Conservation (phyloP, 2,113 vertebrate species). For the Sebastes fasciatus region DNA sequence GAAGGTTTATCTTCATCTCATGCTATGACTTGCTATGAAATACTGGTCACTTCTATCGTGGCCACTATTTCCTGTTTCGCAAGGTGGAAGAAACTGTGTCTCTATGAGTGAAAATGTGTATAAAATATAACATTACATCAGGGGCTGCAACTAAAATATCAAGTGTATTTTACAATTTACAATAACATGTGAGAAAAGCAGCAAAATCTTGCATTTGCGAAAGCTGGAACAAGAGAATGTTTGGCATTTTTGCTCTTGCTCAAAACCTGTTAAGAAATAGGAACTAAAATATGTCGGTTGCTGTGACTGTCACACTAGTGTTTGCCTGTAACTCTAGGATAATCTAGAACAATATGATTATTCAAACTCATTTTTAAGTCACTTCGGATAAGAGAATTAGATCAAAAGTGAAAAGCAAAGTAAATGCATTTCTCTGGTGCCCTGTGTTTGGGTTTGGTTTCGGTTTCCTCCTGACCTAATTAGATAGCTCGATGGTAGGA, state of each 20-base stretch:
- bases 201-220: background rate
- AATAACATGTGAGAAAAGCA: background rate
- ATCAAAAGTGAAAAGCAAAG: background rate
- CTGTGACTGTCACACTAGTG: background rate
- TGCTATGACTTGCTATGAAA: background rate
- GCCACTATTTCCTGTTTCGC: background rate
- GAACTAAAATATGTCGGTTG: background rate
- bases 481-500: background rate
- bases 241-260: background rate
- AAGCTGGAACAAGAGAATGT: background rate
- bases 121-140: background rate
- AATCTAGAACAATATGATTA: background rate
- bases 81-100: background rate
- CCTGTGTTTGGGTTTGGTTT: slow-evolving; percentile 34
- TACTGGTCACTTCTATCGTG: background rate
- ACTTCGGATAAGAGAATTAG: background rate
- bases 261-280: background rate
- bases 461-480: slow-evolving; percentile 45
- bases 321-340: background rate
- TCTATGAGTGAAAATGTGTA: background rate
- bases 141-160: background rate
- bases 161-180: no score
- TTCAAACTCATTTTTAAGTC: background rate
- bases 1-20: background rate
- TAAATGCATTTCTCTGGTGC: slow-evolving; percentile 7